phyloP scores from a whole-genome alignment of 2,888 invertebrate species.

The Apoderus coryli region DNA sequence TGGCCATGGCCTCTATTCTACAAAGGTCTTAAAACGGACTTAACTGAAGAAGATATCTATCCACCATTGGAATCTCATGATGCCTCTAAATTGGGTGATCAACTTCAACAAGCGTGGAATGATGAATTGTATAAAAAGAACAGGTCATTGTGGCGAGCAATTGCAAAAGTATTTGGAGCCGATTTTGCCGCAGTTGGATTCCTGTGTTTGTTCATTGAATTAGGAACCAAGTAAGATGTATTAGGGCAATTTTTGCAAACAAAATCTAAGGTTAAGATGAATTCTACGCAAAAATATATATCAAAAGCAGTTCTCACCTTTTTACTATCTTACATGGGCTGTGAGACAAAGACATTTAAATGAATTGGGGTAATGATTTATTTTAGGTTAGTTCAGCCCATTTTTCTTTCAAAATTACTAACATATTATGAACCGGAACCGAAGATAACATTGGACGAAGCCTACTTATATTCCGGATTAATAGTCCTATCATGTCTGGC shows the following conservation, averaged over 20 bases:
- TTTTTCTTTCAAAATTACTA: constrained; percentile 33
- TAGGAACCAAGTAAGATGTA: no score
- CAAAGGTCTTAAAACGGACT: constrained; percentile 33
- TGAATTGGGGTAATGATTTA: no score
- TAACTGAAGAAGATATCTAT: constrained; percentile 36
- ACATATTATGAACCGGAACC: constrained; percentile 40
- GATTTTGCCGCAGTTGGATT: no score
- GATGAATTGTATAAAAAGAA: constrained; percentile 18
- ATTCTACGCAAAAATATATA: no score
- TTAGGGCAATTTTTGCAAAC: no score
- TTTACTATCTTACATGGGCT: no score
- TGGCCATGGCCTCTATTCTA: constrained; percentile 36
- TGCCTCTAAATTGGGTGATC: constrained; percentile 30
- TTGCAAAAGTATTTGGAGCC: constrained; percentile 20
- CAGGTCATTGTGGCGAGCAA: constrained; percentile 20
- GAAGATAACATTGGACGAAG: constrained; percentile 36
- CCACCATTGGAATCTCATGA: constrained; percentile 32
- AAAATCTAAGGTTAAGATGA: no score
- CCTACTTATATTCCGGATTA: constrained; percentile 61
- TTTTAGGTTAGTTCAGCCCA: constrained; percentile 22
- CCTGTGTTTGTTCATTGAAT: no score
- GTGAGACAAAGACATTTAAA: no score
- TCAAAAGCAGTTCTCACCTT: no score
- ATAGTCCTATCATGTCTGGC: constrained; percentile 36
- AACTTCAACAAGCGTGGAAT: constrained; percentile 27